Conservation (phyloP, 23 tunicate genomes). For the Trididemnum miniatum region DNA sequence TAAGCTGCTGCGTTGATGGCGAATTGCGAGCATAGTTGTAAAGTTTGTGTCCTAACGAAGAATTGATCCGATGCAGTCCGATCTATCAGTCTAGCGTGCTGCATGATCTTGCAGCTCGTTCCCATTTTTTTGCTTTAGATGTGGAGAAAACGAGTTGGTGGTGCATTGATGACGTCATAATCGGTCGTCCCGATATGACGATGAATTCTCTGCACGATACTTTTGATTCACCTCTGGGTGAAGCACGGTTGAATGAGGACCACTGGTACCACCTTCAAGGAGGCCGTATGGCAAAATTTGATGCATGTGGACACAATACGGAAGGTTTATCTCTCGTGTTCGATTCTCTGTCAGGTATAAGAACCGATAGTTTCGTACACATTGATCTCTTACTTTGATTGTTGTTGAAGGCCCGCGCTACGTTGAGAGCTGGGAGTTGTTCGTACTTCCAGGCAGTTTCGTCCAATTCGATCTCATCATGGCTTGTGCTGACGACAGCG, state of each 20-base stretch:
- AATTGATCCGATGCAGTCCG: too few relatives aligned
- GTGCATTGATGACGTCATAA: conserved; percentile 79
- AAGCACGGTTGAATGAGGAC: not conserved
- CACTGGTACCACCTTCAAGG: conserved; percentile 57
- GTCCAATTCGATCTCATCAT: conserved; percentile 77
- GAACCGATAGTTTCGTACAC: not conserved
- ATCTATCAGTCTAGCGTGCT: too few relatives aligned
- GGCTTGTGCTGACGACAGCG: conserved; percentile 37
- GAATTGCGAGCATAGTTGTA: too few relatives aligned
- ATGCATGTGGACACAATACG: not conserved
- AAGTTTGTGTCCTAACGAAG: too few relatives aligned
- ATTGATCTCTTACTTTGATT: not conserved
- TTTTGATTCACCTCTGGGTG: conserved; percentile 21
- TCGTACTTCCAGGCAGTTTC: conserved; percentile 54
- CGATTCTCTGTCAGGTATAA: not conserved
- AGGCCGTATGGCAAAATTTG: conserved; percentile 13
- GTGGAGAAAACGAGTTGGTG: too few relatives aligned
- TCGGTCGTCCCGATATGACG: conserved; percentile 67
- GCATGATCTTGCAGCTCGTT: conserved; percentile 22
- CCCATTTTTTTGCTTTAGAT: too few relatives aligned
- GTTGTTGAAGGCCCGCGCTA: not conserved
- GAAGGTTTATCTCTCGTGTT: not conserved
- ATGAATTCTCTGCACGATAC: conserved; percentile 58
- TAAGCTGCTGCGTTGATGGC: too few relatives aligned
- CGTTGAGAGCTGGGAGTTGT: conserved; percentile 84